Conservation (phyloP, 2,113 vertebrate genomes). For the Harpagus bidentatus region DNA sequence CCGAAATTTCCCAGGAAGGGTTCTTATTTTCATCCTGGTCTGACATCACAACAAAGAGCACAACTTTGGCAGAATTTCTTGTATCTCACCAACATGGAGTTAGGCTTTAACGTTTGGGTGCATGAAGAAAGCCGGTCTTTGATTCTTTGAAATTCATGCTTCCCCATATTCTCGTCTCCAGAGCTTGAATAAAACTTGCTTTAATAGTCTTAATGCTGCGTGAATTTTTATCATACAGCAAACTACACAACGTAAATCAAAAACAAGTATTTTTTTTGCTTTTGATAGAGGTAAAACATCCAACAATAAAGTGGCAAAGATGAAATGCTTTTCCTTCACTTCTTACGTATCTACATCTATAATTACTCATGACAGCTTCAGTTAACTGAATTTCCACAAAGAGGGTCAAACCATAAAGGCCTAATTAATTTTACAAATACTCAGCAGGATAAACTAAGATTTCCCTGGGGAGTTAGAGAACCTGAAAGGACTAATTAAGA, state of each 20-base stretch:
- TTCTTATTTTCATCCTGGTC: background rate
- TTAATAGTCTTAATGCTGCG: background rate
- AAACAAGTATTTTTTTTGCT: background rate
- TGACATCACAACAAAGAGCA: background rate
- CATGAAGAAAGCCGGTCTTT: background rate
- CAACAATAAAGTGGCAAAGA: background rate
- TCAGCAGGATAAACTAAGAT: constrained; percentile 3
- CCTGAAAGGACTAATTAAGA: constrained; percentile 3
- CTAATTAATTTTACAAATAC: constrained; percentile 35
- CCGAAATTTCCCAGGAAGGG: background rate
- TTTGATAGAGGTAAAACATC: background rate
- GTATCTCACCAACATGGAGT: background rate
- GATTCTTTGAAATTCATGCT: background rate
- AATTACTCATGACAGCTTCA: constrained; percentile 10
- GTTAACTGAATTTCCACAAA: constrained; percentile 22
- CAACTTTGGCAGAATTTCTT: background rate
- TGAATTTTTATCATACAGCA: background rate
- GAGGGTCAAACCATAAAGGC: background rate
- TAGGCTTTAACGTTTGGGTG: background rate
- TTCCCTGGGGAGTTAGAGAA: background rate
- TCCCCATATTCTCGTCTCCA: background rate
- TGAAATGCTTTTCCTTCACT: background rate
- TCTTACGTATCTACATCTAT: background rate
- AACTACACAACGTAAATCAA: background rate
- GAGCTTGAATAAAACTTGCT: background rate